A percentile compares a stretch with the other conserved stretches of the same genome.
phyloP scores from a whole-genome alignment of 2,888 invertebrate genomes.

The Tridacna gigas region DNA sequence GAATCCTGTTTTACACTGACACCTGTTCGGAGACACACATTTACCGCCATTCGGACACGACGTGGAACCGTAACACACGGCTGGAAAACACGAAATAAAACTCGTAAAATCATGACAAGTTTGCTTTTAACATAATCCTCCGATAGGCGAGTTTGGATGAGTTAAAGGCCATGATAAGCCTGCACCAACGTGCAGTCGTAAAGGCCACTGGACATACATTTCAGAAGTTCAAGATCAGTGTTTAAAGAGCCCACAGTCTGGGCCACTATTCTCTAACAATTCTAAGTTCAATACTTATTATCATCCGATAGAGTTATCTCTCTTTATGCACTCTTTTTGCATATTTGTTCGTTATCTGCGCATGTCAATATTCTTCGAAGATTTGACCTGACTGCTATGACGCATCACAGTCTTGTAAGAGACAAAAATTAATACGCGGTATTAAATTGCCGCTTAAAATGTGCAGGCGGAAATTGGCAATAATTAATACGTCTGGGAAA shows the following conservation, averaged over 20 bases:
- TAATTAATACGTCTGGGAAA: too few species aligned
- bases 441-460: too few species aligned
- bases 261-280: neutral
- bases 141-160: neutral
- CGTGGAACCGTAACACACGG: constrained; percentile 37
- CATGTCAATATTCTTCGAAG: too few species aligned
- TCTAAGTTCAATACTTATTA: neutral
- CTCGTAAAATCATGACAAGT: neutral
- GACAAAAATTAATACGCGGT: too few species aligned
- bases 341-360: too few species aligned
- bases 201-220: neutral
- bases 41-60: constrained; percentile 43
- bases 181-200: neutral
- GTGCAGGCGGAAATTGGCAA: too few species aligned
- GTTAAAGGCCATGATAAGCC: neutral
- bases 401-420: too few species aligned
- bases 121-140: neutral
- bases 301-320: too few species aligned
- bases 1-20: constrained; percentile 31
- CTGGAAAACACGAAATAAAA: constrained; percentile 5
- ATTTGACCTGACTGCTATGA: too few species aligned
- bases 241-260: too few species aligned
- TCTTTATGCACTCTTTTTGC: too few species aligned
- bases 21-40: constrained; percentile 31
- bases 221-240: neutral